Conservation (phyloP, 2,797 vertebrate species). For the Danio tinwini region DNA sequence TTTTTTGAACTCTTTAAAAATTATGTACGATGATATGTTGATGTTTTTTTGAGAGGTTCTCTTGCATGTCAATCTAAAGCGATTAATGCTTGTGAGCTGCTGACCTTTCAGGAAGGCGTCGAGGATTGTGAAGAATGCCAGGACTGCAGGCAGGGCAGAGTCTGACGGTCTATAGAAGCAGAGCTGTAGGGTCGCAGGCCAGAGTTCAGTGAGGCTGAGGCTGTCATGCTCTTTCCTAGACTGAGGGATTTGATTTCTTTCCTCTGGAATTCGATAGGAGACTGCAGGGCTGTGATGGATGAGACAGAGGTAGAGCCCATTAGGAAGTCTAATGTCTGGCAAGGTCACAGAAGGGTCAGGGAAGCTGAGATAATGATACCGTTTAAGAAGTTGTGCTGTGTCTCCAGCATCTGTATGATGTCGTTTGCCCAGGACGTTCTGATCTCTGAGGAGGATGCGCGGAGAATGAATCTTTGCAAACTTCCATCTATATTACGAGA, state of each 20-base stretch:
- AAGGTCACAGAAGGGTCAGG: neutral
- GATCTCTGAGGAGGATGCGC: slow-evolving; percentile 76
- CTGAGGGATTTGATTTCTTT: slow-evolving; percentile 85
- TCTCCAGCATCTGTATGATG: slow-evolving; percentile 88
- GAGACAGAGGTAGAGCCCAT: slow-evolving; percentile 3
- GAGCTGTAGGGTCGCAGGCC: slow-evolving; percentile 75
- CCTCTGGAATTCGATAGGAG: slow-evolving; percentile 93
- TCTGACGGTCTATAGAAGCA: slow-evolving; percentile 76
- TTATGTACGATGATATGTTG: too few species aligned
- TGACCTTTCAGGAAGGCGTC: slow-evolving; percentile 66
- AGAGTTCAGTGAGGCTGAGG: slow-evolving; percentile 65
- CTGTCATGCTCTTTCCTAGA: slow-evolving; percentile 76
- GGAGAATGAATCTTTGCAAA: slow-evolving; percentile 81
- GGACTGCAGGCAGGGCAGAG: slow-evolving; percentile 68
- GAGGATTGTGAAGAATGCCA: slow-evolving; percentile 84
- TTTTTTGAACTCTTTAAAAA: too few species aligned
- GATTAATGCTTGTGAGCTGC: neutral
- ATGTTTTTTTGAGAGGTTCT: too few species aligned
- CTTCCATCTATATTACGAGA: slow-evolving; percentile 83
- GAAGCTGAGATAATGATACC: slow-evolving; percentile 69
- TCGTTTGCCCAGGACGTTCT: slow-evolving; percentile 83
- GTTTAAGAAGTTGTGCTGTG: slow-evolving; percentile 90
- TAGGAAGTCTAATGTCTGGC: neutral
- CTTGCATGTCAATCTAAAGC: too few species aligned
- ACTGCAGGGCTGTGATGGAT: slow-evolving; percentile 82